Conservation (phyloP, 2,888 invertebrate species). For the Alitta virens region DNA sequence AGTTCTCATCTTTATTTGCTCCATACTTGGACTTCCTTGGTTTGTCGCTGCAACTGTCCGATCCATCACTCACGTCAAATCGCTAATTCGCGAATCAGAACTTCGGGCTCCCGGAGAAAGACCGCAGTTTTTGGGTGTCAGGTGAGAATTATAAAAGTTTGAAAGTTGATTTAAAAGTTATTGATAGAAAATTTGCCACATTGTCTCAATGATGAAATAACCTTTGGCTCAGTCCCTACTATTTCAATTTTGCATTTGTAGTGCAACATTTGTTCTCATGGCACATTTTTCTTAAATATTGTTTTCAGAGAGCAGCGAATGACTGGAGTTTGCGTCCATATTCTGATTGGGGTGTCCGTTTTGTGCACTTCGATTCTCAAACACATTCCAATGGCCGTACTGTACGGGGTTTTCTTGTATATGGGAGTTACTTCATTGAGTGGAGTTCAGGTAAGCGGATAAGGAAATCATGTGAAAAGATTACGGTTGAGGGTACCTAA, state of each 20-base stretch:
- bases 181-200: no score
- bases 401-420: conserved; percentile 34
- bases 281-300: no score
- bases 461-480: no score
- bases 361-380: conserved; percentile 76
- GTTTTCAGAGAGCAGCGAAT: conserved; percentile 68
- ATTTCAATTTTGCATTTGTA: no score
- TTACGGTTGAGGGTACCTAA: no score
- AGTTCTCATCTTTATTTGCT: conserved; percentile 83
- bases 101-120: conserved; percentile 97
- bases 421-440: conserved; percentile 94
- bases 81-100: conserved; percentile 90
- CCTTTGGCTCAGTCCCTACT: no score
- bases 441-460: conserved; percentile 67
- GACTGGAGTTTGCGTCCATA: conserved; percentile 88
- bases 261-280: no score
- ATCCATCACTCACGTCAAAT: conserved; percentile 96
- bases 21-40: conserved; percentile 83
- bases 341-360: conserved; percentile 91
- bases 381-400: conserved; percentile 33
- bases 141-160: conserved; percentile 57
- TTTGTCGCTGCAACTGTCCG: conserved; percentile 91
- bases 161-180: no score
- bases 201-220: no score
- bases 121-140: conserved; percentile 90